Conservation (phyloP, 2,888 invertebrate genomes). For the Drosophila gaucha region DNA sequence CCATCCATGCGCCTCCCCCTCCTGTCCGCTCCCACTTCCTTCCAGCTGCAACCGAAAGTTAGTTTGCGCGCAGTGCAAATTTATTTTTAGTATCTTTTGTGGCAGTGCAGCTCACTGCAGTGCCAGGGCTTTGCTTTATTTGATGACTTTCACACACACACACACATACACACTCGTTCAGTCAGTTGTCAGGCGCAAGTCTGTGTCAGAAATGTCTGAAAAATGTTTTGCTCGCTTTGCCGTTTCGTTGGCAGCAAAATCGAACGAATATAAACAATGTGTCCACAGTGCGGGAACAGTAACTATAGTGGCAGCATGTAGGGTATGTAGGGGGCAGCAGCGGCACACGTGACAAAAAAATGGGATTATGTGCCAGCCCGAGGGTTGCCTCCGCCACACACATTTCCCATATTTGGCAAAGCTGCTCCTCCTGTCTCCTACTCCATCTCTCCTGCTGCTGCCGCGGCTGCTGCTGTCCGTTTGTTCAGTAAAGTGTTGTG, state of each 20-base stretch:
- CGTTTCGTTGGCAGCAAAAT: constrained; percentile 73
- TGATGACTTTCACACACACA: constrained; percentile 41
- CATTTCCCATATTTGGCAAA: neutral
- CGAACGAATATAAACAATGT: constrained; percentile 75
- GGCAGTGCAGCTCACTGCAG: constrained; percentile 55
- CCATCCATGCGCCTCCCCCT: neutral
- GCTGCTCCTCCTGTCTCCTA: neutral
- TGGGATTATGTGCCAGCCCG: constrained; percentile 36
- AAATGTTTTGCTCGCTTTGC: constrained; percentile 51
- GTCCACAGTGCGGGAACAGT: constrained; percentile 29
- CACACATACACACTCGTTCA: constrained; percentile 8
- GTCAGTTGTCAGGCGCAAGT: constrained; percentile 53
- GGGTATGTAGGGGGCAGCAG: neutral
- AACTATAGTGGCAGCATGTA: neutral
- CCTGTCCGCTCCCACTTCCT: neutral
- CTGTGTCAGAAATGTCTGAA: constrained; percentile 71
- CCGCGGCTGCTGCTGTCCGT: constrained; percentile 29
- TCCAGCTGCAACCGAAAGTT: constrained; percentile 28
- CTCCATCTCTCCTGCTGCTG: neutral
- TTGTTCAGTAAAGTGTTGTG: constrained; percentile 63
- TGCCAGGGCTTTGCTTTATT: constrained; percentile 53
- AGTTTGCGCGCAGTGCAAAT: constrained; percentile 50
- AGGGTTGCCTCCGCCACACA: constrained; percentile 5
- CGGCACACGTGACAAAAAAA: constrained; percentile 49
- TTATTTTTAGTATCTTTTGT: constrained; percentile 66